Conservation (phyloP, 2,113 vertebrate species). For the Hylia prasina region DNA sequence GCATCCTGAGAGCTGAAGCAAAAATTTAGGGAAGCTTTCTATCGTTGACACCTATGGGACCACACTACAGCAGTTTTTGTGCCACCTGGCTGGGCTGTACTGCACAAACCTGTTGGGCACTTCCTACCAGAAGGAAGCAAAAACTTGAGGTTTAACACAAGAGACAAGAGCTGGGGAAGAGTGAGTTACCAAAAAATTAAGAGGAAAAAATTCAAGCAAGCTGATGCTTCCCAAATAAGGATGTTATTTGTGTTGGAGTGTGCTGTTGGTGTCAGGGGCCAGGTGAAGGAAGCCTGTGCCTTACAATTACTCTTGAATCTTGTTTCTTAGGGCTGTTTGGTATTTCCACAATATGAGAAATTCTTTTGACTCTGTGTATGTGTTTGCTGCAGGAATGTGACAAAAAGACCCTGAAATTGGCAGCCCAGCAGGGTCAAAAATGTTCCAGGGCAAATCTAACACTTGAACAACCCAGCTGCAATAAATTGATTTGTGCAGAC, state of each 20-base stretch:
- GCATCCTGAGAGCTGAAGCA: neutral
- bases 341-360: neutral
- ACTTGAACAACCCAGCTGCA: neutral
- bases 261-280: neutral
- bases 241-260: neutral
- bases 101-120: neutral
- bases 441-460: constrained; percentile 1
- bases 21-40: neutral
- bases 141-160: neutral
- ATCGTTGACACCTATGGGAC: neutral
- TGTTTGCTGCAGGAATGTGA: neutral
- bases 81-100: neutral
- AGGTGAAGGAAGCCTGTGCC: neutral
- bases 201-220: neutral
- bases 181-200: neutral
- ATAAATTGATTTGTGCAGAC: neutral
- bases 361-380: neutral
- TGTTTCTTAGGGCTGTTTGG: neutral
- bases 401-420: neutral
- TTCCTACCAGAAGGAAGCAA: neutral
- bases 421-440: neutral
- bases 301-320: neutral
- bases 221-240: neutral
- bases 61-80: rapidly evolving
- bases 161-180: neutral